Percentiles rank a stretch among this genome's conserved stretches.
phyloP scores from a whole-genome alignment of 2,888 invertebrate species.

The Mesorhabditis belari region DNA sequence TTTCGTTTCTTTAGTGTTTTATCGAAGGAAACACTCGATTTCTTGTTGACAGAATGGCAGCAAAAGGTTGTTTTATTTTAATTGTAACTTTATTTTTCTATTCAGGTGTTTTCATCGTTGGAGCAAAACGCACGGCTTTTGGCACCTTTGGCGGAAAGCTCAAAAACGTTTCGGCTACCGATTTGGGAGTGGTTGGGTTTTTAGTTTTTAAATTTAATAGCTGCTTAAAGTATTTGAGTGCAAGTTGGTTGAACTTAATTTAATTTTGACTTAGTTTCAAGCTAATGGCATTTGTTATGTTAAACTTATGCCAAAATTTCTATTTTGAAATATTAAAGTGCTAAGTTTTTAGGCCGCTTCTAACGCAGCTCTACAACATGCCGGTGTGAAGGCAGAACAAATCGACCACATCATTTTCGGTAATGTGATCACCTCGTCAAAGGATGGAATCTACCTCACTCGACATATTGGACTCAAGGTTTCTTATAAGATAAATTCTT shows the following conservation, averaged over 20 bases:
- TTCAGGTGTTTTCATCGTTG: constrained; percentile 63
- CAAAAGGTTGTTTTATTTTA: too few relatives aligned
- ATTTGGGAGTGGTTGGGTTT: constrained; percentile 66
- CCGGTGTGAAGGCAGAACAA: constrained; percentile 73
- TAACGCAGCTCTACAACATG: constrained; percentile 60
- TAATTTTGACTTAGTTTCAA: constrained; percentile 25
- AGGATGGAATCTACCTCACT: constrained; percentile 77
- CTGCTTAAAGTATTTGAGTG: neutral
- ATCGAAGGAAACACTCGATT: too few relatives aligned
- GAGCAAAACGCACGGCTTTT: constrained; percentile 91
- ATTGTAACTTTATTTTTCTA: neutral
- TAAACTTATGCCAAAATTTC: too few relatives aligned
- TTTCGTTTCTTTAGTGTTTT: too few relatives aligned
- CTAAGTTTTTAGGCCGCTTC: constrained; percentile 42
- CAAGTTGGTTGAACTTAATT: neutral
- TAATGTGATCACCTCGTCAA: constrained; percentile 64
- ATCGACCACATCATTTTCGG: constrained; percentile 85
- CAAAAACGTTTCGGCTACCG: constrained; percentile 57
- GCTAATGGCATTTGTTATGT: too few relatives aligned
- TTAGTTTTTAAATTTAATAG: constrained; percentile 37
- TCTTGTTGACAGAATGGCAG: too few relatives aligned
- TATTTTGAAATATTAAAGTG: too few relatives aligned
- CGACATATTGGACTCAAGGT: constrained; percentile 72
- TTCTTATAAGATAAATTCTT: constrained; percentile 18
- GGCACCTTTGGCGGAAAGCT: constrained; percentile 77